Evolutionary conservation across 53 echinoderm and acorn worm species (phyloP).

Genomic region (Patiria pectinifera): DNA sequence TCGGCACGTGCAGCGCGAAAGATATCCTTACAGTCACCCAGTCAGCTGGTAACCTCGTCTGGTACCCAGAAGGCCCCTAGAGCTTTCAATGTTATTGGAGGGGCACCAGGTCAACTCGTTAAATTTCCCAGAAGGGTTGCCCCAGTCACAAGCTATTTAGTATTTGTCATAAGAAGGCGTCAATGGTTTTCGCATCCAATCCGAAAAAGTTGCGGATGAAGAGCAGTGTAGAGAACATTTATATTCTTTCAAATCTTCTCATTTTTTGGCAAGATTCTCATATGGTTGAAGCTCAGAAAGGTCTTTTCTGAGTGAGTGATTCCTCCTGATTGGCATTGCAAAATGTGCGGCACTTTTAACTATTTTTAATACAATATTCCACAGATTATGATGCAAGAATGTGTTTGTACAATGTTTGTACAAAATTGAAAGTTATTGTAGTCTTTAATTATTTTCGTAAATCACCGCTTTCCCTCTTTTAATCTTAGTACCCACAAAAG

Average conservation of each 20-base stretch:
- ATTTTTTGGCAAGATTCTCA: neutral
- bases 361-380: too few species aligned
- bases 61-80: conserved; percentile 62
- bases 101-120: conserved; percentile 26
- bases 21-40: neutral
- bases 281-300: too few species aligned
- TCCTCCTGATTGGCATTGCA: too few species aligned
- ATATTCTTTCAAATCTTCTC: neutral
- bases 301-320: neutral
- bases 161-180: neutral
- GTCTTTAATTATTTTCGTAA: too few species aligned
- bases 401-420: too few species aligned
- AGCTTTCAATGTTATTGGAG: conserved; percentile 42
- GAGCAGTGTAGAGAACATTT: neutral
- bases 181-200: conserved; percentile 27
- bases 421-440: too few species aligned
- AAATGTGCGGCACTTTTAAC: too few species aligned
- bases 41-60: conserved; percentile 22
- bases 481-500: too few species aligned
- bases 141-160: conserved; percentile 34
- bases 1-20: conserved; percentile 43
- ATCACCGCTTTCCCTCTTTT: too few species aligned
- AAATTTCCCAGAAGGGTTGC: conserved; percentile 16
- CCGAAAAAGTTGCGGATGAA: neutral
- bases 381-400: too few species aligned